phyloP scores from a whole-genome alignment of 2,888 invertebrate genomes.

The Clepsis dumicolana region DNA sequence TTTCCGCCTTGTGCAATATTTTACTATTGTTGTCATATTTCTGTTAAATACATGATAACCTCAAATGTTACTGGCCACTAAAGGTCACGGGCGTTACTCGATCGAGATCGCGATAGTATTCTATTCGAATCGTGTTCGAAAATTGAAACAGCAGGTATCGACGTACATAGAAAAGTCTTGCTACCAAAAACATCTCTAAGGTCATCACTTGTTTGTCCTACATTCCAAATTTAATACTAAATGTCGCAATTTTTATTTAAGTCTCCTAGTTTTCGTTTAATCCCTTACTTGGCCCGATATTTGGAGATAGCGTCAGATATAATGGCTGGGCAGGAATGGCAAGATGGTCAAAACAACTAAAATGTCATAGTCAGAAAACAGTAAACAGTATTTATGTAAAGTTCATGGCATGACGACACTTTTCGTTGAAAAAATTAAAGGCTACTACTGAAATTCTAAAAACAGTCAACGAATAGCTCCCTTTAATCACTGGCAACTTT shows the following conservation, averaged over 20 bases:
- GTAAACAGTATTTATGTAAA: too few species aligned
- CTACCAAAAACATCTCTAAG: slow-evolving; percentile 66
- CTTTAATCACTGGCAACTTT: neutral
- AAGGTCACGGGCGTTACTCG: slow-evolving; percentile 75
- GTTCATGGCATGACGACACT: too few species aligned
- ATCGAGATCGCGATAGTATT: slow-evolving; percentile 72
- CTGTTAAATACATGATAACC: slow-evolving; percentile 32
- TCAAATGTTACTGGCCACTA: slow-evolving; percentile 55
- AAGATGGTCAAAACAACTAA: neutral
- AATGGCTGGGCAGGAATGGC: neutral
- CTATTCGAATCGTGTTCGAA: slow-evolving; percentile 72
- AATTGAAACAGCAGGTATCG: slow-evolving; percentile 82
- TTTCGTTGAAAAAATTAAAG: too few species aligned
- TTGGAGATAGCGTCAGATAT: neutral
- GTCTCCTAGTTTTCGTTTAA: neutral
- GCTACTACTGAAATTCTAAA: too few species aligned
- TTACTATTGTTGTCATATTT: slow-evolving; percentile 6
- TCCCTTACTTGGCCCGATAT: neutral
- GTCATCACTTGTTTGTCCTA: slow-evolving; percentile 66
- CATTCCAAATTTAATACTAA: slow-evolving; percentile 57
- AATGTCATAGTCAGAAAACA: too few species aligned
- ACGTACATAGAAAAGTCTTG: slow-evolving; percentile 56
- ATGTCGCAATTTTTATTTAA: neutral
- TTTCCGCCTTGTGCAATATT: neutral
- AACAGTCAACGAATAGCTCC: neutral